Percentiles rank a stretch among this genome's conserved stretches.
These are phyloP conservation scores for Microtus agrestis DNA, from an alignment of 2,797 vertebrate species.

Conservation along the genomic window DNA sequence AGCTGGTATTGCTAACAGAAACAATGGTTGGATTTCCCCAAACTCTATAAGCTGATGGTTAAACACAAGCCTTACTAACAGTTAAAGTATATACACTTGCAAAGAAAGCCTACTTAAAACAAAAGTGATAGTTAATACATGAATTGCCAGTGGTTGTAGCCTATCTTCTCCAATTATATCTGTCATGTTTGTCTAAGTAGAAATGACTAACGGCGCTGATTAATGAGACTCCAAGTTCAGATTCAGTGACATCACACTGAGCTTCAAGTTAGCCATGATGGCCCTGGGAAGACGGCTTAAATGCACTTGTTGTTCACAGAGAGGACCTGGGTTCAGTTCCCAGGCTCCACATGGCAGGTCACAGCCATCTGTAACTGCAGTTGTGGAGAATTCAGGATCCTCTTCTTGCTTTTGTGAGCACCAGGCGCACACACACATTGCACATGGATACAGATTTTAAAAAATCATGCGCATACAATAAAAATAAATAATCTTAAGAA, in stretches of 20 bases:
- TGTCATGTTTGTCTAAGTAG: not conserved
- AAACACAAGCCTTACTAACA: not conserved
- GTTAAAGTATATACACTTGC: not conserved
- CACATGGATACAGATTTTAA: too few species aligned
- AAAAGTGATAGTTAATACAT: not conserved
- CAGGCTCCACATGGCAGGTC: too few species aligned
- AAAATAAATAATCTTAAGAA: not conserved
- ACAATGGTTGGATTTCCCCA: not conserved
- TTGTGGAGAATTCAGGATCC: too few species aligned
- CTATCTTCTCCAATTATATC: not conserved
- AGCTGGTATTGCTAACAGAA: not conserved
- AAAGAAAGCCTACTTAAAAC: slow-evolving; percentile 7
- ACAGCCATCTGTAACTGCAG: too few species aligned
- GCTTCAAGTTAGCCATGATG: not conserved
- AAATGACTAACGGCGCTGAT: not conserved
- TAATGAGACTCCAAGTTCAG: not conserved
- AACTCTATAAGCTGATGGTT: not conserved
- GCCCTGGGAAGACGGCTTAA: too few species aligned
- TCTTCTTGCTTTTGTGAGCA: too few species aligned
- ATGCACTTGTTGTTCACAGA: too few species aligned
- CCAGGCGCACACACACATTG: too few species aligned
- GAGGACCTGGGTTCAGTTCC: too few species aligned
- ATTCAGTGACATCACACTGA: not conserved
- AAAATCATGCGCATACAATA: too few species aligned
- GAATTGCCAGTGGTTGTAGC: not conserved